These are phyloP conservation scores for Tachypleus tridentatus DNA, from an alignment of 1,140 invertebrate species.

Conservation along the genomic window DNA sequence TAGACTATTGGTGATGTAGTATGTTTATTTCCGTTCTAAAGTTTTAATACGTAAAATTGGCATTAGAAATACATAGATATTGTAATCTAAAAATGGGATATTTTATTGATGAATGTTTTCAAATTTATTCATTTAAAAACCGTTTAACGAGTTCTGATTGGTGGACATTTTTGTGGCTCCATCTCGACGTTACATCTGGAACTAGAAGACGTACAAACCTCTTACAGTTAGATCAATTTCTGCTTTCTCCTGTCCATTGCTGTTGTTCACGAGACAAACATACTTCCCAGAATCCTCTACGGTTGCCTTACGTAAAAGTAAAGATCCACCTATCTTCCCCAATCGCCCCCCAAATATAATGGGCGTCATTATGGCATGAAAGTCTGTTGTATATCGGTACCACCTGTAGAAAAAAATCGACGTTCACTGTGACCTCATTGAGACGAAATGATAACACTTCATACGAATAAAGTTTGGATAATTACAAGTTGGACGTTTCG, in stretches of 20 bases:
- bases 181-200: too few relatives aligned
- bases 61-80: too few relatives aligned
- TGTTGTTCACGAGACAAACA: conserved; percentile 28
- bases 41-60: too few relatives aligned
- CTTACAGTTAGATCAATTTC: conserved; percentile 26
- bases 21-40: too few relatives aligned
- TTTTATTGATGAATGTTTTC: too few relatives aligned
- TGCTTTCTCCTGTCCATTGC: conserved; percentile 24
- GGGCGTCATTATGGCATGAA: conserved; percentile 7
- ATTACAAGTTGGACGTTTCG: background rate
- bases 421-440: background rate
- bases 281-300: conserved; percentile 23
- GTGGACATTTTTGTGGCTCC: too few relatives aligned
- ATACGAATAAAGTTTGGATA: background rate
- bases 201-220: conserved; percentile 13
- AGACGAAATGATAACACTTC: background rate
- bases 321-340: conserved; percentile 16
- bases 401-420: conserved; percentile 8
- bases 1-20: too few relatives aligned
- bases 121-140: too few relatives aligned
- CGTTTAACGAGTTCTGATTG: too few relatives aligned
- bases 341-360: conserved; percentile 9
- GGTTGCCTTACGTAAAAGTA: conserved; percentile 22
- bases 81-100: too few relatives aligned
- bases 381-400: conserved; percentile 11